A percentile compares a stretch with the other conserved stretches of the same genome.
Conservation (phyloP, 2,888 invertebrate species). For the Fabriciana adippe region DNA sequence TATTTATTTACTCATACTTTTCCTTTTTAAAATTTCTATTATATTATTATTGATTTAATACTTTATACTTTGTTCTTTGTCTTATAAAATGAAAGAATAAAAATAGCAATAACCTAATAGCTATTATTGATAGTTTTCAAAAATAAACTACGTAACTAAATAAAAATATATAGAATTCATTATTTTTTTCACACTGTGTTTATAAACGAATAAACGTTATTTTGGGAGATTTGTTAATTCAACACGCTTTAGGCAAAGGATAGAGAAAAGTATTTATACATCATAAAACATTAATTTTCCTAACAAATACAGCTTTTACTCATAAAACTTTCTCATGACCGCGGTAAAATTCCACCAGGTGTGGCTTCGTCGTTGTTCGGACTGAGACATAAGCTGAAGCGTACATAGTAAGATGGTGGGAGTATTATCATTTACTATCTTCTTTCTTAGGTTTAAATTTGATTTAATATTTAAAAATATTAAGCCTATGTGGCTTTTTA, state of each 20-base stretch:
- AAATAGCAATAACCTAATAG: too few species aligned
- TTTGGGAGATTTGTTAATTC: conserved; percentile 6
- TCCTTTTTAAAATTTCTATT: too few species aligned
- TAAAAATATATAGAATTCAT: background rate
- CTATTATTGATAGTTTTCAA: too few species aligned
- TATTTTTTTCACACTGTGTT: background rate
- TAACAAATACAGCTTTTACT: conserved; percentile 46
- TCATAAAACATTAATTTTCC: conserved; percentile 40
- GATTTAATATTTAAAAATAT: too few species aligned
- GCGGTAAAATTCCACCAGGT: conserved; percentile 53
- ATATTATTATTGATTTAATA: too few species aligned
- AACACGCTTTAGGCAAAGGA: conserved; percentile 8
- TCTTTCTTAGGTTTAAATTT: too few species aligned
- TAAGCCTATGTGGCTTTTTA: too few species aligned
- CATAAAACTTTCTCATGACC: conserved; percentile 50
- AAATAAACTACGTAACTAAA: too few species aligned
- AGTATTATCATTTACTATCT: too few species aligned
- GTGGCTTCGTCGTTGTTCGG: conserved; percentile 45
- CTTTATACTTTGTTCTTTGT: too few species aligned
- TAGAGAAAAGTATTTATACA: conserved; percentile 22
- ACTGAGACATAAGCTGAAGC: conserved; percentile 39
- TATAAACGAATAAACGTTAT: background rate
- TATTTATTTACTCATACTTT: too few species aligned
- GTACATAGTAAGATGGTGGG: background rate
- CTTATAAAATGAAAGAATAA: too few species aligned